Conservation (phyloP, 2,113 vertebrate species). For the Steatornis caripensis region DNA sequence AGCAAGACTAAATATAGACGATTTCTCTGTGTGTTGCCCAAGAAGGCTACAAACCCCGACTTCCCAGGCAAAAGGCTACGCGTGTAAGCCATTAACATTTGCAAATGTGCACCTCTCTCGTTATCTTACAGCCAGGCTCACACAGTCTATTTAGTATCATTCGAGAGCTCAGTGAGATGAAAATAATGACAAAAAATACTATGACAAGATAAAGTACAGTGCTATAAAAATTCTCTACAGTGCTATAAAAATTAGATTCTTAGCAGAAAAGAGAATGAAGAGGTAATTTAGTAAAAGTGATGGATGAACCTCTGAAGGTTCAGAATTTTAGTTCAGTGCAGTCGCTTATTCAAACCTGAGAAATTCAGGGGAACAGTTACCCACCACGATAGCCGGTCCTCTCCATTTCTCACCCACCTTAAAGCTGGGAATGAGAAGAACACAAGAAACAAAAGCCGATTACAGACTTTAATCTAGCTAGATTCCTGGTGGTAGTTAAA, state of each 20-base stretch:
- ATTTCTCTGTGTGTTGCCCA: neutral
- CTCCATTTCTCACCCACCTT: neutral
- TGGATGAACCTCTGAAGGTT: slow-evolving; percentile 61
- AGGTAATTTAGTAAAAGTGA: slow-evolving; percentile 68
- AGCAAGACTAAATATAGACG: neutral
- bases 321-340: slow-evolving; percentile 33
- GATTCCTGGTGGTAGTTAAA: neutral
- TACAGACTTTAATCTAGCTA: neutral
- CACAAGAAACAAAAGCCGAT: neutral
- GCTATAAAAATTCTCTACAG: slow-evolving; percentile 71
- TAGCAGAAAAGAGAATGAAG: slow-evolving; percentile 66
- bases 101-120: neutral
- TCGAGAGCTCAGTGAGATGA: slow-evolving; percentile 31
- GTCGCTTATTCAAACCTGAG: slow-evolving; percentile 1
- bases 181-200: slow-evolving; percentile 68
- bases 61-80: neutral
- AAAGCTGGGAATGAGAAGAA: neutral
- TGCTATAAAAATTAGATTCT: slow-evolving; percentile 71
- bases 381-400: neutral
- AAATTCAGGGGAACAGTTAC: neutral
- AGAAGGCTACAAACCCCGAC: neutral
- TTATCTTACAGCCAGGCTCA: neutral
- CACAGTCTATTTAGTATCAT: slow-evolving; percentile 33
- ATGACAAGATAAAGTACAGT: slow-evolving; percentile 68
- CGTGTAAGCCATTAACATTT: neutral